Conservation (phyloP, 2,113 vertebrate genomes). For the Rhinopithecus roxellana region DNA sequence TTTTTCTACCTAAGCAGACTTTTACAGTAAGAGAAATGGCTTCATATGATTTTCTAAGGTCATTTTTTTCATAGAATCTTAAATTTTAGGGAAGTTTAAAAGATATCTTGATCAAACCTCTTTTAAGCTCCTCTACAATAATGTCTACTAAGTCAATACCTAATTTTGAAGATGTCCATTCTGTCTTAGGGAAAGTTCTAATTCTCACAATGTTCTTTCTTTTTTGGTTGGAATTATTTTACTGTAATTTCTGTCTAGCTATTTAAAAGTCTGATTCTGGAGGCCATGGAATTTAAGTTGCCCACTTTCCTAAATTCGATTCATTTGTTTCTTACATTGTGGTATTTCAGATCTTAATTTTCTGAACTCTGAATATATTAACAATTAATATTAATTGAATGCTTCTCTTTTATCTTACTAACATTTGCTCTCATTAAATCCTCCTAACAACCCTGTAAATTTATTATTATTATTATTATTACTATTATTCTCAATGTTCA, state of each 20-base stretch:
- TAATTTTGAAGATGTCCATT: not conserved
- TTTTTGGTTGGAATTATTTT: not conserved
- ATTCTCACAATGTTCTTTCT: not conserved
- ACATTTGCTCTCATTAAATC: not conserved
- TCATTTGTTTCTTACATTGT: not conserved
- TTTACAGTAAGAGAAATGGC: not conserved
- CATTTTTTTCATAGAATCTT: not conserved
- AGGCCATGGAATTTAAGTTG: not conserved
- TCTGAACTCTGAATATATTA: not conserved
- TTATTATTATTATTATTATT: not conserved
- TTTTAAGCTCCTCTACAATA: not conserved
- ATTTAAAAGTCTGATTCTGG: not conserved
- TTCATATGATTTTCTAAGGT: not conserved
- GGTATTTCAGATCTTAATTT: not conserved
- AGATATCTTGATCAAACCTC: not conserved
- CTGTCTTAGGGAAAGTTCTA: not conserved
- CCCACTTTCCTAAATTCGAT: conserved; percentile 5
- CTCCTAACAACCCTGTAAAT: not conserved
- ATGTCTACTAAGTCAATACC: not conserved
- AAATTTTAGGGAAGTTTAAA: not conserved
- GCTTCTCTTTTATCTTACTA: not conserved
- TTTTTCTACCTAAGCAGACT: not conserved
- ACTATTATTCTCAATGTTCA: not conserved
- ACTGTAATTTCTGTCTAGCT: not conserved
- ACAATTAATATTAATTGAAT: not conserved